These are phyloP conservation scores for Chelonus insularis DNA, from an alignment of 1,140 invertebrate species.

Conservation along the genomic window DNA sequence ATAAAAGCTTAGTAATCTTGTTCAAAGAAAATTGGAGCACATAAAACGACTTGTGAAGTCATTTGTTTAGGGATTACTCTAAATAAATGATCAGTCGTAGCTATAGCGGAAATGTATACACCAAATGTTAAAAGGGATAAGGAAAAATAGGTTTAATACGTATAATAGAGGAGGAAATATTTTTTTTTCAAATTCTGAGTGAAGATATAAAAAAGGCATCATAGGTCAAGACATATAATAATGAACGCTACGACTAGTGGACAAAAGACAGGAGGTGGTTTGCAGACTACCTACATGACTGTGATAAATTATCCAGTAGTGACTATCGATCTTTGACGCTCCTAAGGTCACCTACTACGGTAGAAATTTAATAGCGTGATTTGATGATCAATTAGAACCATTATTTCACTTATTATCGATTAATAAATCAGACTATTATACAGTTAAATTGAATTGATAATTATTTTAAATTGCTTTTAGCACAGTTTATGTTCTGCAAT, in stretches of 20 bases:
- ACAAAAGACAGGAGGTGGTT: constrained; percentile 17
- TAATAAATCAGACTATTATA: not conserved
- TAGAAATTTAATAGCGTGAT: constrained; percentile 30
- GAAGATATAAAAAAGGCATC: not conserved
- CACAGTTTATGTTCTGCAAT: too few relatives aligned
- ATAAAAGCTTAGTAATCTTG: too few relatives aligned
- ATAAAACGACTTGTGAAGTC: too few relatives aligned
- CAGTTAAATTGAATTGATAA: too few relatives aligned
- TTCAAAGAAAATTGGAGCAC: too few relatives aligned
- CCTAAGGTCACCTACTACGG: constrained; percentile 52
- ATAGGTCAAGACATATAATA: constrained; percentile 3
- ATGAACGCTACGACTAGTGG: constrained; percentile 6
- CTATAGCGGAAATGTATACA: not conserved
- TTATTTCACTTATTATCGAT: not conserved
- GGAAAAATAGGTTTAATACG: not conserved
- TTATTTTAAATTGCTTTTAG: too few relatives aligned
- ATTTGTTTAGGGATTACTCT: not conserved
- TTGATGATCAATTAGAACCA: not conserved
- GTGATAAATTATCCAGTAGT: constrained; percentile 54
- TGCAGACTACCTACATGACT: constrained; percentile 38
- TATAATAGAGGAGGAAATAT: too few relatives aligned
- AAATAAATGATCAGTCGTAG: constrained; percentile 12
- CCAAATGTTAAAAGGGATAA: constrained; percentile 2
- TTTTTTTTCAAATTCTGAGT: too few relatives aligned
- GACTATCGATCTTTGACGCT: constrained; percentile 47